Base-by-base conservation (phyloP, 2,113 vertebrate genomes). In the Gambusia affinis region DNA sequence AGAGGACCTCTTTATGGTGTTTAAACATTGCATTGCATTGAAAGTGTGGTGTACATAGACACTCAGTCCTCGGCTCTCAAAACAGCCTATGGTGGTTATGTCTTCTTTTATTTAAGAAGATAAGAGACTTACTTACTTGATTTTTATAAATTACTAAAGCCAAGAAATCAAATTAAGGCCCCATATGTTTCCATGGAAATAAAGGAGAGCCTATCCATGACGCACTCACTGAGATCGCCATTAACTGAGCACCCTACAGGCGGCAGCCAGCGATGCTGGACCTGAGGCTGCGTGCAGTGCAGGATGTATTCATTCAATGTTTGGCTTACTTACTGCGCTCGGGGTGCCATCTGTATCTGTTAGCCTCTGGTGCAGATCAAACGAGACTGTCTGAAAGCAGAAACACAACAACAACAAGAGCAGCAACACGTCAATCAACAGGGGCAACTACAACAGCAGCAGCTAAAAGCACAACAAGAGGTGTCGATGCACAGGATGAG, bases 301-400 rank as follows among this genome's bases (percentile, higher is more conserved):
- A 78, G 30, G 10, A 8, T 44, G 83, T 28, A 74, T 81, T 72
- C 29, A 61, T 67, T 74, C 63, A 64, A 75, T 22, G 72, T 85
- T 72, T 88, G 91, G 64, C 83, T 64, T 89, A 93, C 97, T 99
- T 92, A 99, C 98, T 88, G 95, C 91, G 81, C 95, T 95, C 60
- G 95, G 88, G 0, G 94, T 92, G 88, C 95, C 95, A 83, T 99
- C 97, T 14, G 94, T 95, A 83, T 98, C 97, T 0, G 95, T 96
- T 89, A 99, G 95, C 88, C 96, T 95, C 94, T 98, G 97, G 88
- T 98, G 97, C 92, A 99, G 95, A 91, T 99, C 98, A 85, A 99
- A 96, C 94, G 95, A 98, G 73, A 99, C 95, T 1, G 97, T 96
- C 98, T 99, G 94, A 75, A 94, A 91, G 79, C 80, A 85, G 78